Percentiles rank a stretch among this genome's conserved stretches.
Evolutionary conservation across 92 coral and sea anemone genomes (phyloP).

Genomic region (Meandrina meandrites): DNA sequence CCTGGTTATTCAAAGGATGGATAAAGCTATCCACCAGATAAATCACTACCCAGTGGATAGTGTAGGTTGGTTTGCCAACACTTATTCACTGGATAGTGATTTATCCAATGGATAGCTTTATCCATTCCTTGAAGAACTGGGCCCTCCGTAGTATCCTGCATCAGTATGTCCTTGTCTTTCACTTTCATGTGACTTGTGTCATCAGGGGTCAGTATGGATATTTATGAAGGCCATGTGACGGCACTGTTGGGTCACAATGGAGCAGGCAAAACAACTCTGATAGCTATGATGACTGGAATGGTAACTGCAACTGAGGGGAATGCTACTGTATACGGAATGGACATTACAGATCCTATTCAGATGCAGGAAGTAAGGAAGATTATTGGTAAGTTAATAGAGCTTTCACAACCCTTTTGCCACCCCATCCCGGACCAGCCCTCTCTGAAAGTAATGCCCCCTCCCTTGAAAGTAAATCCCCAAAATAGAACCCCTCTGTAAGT

Average conservation of each 20-base stretch:
- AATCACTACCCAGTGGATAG: no score
- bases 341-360: slow-evolving; percentile 67
- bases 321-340: slow-evolving; percentile 80
- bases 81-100: no score
- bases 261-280: slow-evolving; percentile 91
- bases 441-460: no score
- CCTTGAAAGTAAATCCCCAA: no score
- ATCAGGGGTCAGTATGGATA: slow-evolving; percentile 85
- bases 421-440: no score
- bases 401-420: not conserved
- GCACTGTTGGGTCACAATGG: slow-evolving; percentile 96
- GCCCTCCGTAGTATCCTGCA: no score
- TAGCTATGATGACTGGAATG: slow-evolving; percentile 87
- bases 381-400: slow-evolving; percentile 53
- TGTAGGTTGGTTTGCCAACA: no score
- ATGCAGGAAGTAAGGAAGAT: slow-evolving; percentile 64
- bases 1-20: no score
- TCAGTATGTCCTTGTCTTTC: not conserved
- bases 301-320: slow-evolving; percentile 71
- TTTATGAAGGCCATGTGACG: slow-evolving; percentile 93
- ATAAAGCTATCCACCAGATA: no score
- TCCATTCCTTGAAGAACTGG: no score
- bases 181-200: not conserved
- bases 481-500: no score
- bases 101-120: no score